Evolutionary conservation across 2,113 vertebrate genomes (phyloP).

Genomic region (Labeo rohita): DNA sequence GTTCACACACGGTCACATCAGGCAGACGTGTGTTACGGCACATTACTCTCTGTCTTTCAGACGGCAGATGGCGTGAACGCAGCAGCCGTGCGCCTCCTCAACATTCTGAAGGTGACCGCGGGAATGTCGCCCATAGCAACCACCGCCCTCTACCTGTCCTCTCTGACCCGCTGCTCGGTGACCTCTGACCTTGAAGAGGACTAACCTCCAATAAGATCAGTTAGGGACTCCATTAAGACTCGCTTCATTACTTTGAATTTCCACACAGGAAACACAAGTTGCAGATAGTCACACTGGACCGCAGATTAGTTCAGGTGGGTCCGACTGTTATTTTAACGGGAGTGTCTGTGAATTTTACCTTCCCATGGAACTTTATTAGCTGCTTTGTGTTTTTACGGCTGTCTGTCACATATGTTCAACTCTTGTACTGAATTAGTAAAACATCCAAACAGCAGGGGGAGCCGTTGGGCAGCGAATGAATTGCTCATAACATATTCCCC

Average conservation of each 20-base stretch:
- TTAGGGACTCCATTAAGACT: not conserved
- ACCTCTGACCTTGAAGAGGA: constrained; percentile 62
- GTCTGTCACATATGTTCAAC: not conserved
- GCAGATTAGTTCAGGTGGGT: not conserved
- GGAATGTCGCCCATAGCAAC: constrained; percentile 73
- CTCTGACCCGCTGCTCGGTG: constrained; percentile 69
- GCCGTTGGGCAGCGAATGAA: not conserved
- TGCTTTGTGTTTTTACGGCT: not conserved
- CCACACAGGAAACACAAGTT: not conserved
- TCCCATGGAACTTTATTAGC: not conserved
- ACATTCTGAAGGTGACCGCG: constrained; percentile 72
- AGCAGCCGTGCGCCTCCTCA: constrained; percentile 69
- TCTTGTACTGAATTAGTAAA: not conserved
- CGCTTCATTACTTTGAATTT: not conserved
- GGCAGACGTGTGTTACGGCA: not conserved
- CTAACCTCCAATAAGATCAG: not conserved
- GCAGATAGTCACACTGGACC: not conserved
- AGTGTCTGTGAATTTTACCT: not conserved
- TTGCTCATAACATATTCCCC: not conserved
- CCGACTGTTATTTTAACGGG: not conserved
- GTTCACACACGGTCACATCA: not conserved
- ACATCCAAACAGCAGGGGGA: constrained; percentile 13
- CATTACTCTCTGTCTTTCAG: constrained; percentile 52
- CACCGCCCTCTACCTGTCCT: constrained; percentile 72
- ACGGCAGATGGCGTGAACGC: constrained; percentile 67